These are phyloP conservation scores for Drosophila serrata DNA, from an alignment of 1,140 invertebrate species.

Conservation along the genomic window DNA sequence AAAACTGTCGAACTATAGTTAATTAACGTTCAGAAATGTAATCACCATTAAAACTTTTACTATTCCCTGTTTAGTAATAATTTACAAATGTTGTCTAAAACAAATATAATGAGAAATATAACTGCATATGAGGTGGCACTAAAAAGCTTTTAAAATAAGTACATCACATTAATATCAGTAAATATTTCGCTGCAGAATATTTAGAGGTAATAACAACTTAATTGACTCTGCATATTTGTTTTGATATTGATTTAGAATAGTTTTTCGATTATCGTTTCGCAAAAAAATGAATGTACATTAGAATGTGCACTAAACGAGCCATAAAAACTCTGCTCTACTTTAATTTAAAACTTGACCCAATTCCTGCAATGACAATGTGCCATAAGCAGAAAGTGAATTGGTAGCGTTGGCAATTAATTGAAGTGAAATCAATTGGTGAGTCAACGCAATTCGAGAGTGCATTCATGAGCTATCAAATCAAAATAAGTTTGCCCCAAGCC, in stretches of 20 bases:
- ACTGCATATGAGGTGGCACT: background rate
- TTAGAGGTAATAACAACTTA: background rate
- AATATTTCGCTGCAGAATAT: background rate
- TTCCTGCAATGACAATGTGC: conserved; percentile 2
- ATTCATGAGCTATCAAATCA: background rate
- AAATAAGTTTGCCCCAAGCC: background rate
- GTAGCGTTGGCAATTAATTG: conserved; percentile 2
- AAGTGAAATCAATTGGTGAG: conserved; percentile 13
- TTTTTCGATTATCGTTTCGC: background rate
- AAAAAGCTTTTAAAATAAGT: background rate
- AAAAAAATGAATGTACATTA: background rate
- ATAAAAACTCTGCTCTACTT: background rate
- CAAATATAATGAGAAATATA: background rate
- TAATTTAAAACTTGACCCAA: conserved; percentile 32
- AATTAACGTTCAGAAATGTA: too few relatives aligned
- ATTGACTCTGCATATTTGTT: background rate
- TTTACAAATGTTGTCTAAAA: too few relatives aligned
- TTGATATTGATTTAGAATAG: background rate
- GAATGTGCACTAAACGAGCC: background rate
- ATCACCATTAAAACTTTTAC: background rate
- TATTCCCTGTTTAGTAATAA: background rate
- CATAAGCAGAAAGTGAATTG: conserved; percentile 12
- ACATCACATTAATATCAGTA: too few relatives aligned
- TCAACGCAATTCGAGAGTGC: background rate
- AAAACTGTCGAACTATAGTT: too few relatives aligned